phyloP scores from a whole-genome alignment of 2,888 invertebrate species.

The Eustalomyia histrio region DNA sequence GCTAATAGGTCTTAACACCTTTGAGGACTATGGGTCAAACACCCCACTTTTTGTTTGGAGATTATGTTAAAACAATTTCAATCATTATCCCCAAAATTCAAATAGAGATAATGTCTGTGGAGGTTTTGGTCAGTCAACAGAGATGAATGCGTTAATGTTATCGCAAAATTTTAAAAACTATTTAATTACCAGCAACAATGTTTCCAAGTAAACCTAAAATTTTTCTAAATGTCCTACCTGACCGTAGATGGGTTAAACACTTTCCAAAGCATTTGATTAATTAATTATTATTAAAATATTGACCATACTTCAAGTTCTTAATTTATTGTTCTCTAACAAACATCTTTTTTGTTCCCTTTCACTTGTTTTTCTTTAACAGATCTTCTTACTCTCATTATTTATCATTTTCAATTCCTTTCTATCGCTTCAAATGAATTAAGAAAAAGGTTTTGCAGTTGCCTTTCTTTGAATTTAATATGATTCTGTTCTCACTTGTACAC shows the following conservation, averaged over 20 bases:
- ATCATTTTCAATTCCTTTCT: slow-evolving; percentile 37
- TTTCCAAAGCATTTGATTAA: slow-evolving; percentile 50
- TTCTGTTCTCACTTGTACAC: slow-evolving; percentile 42
- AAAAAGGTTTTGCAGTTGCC: slow-evolving; percentile 56
- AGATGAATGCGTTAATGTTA: too few species aligned
- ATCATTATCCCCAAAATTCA: too few species aligned
- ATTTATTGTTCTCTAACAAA: too few species aligned
- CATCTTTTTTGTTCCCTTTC: slow-evolving; percentile 2
- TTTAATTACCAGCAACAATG: too few species aligned
- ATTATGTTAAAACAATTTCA: too few species aligned
- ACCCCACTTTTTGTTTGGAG: too few species aligned
- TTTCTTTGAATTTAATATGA: slow-evolving; percentile 49
- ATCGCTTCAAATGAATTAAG: slow-evolving; percentile 14
- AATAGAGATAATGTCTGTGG: too few species aligned
- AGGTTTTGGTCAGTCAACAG: too few species aligned
- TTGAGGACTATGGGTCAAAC: too few species aligned
- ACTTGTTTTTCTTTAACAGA: slow-evolving; percentile 9
- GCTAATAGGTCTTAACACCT: too few species aligned
- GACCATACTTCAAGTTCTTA: slow-evolving; percentile 25
- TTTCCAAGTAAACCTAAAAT: too few species aligned
- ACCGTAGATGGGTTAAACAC: slow-evolving; percentile 26
- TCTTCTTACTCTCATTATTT: slow-evolving; percentile 39
- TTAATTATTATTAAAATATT: slow-evolving; percentile 56
- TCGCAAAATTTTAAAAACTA: too few species aligned
- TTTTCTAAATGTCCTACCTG: neutral